These are phyloP conservation scores for Apeltes quadracus DNA, from an alignment of 2,113 vertebrate genomes.

Conservation along the genomic window DNA sequence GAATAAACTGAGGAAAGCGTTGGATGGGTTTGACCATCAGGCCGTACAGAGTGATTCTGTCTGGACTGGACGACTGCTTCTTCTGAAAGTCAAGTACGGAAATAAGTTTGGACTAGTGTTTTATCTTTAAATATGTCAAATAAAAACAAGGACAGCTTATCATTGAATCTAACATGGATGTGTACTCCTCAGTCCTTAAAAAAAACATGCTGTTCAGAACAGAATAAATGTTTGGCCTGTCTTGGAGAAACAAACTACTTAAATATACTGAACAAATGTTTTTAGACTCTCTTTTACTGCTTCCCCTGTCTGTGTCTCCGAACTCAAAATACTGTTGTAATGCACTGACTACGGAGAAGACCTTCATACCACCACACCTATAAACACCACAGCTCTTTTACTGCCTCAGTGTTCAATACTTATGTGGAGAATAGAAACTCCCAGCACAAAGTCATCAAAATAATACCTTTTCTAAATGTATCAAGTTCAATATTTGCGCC, in stretches of 20 bases:
- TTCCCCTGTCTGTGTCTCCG: no score
- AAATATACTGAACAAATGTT: no score
- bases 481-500: not conserved
- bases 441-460: not conserved
- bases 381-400: not conserved
- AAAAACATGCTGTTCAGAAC: not conserved
- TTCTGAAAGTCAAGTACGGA: conserved; percentile 14
- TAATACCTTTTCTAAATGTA: not conserved
- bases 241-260: not conserved
- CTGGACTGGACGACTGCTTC: conserved; percentile 36
- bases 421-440: not conserved
- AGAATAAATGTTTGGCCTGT: not conserved
- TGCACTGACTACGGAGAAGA: no score
- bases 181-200: not conserved
- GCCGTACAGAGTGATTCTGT: conserved; percentile 49
- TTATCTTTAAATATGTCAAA: not conserved
- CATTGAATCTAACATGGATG: not conserved
- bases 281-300: no score
- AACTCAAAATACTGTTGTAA: no score
- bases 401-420: not conserved
- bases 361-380: no score
- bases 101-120: not conserved
- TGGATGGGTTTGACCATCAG: conserved; percentile 52
- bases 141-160: not conserved
- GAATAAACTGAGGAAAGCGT: conserved; percentile 54